These are phyloP conservation scores for Ophraella communa DNA, from an alignment of 2,888 invertebrate species.

Conservation along the genomic window DNA sequence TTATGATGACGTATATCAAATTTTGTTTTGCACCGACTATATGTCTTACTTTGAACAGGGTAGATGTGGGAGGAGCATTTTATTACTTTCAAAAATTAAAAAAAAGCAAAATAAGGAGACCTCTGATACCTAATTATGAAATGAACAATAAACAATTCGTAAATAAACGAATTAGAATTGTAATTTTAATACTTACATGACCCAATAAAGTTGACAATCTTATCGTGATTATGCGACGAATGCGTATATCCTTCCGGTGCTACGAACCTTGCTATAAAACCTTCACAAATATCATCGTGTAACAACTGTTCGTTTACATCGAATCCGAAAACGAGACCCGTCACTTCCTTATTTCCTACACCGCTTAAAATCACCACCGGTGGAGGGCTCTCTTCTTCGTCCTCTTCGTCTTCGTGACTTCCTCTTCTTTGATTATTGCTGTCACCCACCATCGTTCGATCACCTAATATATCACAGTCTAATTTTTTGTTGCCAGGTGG, in stretches of 20 bases:
- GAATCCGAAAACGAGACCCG: slow-evolving; percentile 80
- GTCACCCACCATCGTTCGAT: slow-evolving; percentile 34
- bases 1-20: too few relatives aligned
- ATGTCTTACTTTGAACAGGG: too few relatives aligned
- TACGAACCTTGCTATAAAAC: slow-evolving; percentile 60
- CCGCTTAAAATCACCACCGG: slow-evolving; percentile 78
- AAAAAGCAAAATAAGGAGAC: too few relatives aligned
- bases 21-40: too few relatives aligned
- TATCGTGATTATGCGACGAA: slow-evolving; percentile 65
- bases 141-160: neutral
- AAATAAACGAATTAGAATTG: too few relatives aligned
- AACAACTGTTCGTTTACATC: slow-evolving; percentile 78
- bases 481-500: slow-evolving; percentile 17
- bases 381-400: slow-evolving; percentile 60
- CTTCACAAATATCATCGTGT: slow-evolving; percentile 59
- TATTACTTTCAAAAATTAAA: too few relatives aligned
- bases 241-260: slow-evolving; percentile 57
- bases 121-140: too few relatives aligned
- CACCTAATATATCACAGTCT: slow-evolving; percentile 45
- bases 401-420: slow-evolving; percentile 3
- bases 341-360: slow-evolving; percentile 63
- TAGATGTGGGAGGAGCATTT: too few relatives aligned
- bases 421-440: neutral
- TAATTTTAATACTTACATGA: slow-evolving; percentile 62
- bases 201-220: slow-evolving; percentile 69